Base-by-base conservation (phyloP, 2,888 invertebrate genomes). In the Trachelus tabidus region DNA sequence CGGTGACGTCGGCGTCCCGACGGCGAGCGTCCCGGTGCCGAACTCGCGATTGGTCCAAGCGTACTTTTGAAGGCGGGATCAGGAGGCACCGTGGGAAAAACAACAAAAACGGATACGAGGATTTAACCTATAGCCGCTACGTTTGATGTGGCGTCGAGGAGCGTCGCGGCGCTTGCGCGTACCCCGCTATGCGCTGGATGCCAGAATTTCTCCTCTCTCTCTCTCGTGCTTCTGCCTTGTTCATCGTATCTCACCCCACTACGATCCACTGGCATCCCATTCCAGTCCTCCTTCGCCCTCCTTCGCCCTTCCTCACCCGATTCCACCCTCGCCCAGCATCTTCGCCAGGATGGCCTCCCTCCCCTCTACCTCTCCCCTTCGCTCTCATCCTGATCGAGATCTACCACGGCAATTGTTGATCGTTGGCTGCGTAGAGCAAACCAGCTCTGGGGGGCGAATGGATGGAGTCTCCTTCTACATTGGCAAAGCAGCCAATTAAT, bases 61-160 rank as follows among this genome's bases (percentile, higher is more conserved):
- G 84, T 87, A 91, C 89, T 91, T 89, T 89, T 90, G 90, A 85
- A 90, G 91, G 91, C 90, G 91, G 91, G 91, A 91, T 91, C 91
- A 91, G 91, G 91, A 90, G 90, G 89, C 91, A 91, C 86, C 87
- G 87, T 85, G 88, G 88, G 89, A 89, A 90, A 90, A 90, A 90
- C 89, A 88, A 90, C 87, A 89, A 90, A 90, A 90, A 89, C 87
- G 85, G 84, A 85, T 83, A 86, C 86, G 87, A 90, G 90, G 91
- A 91, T 91, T 91, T 91, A 91, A 91, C 91, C 91, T 91, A 91
- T 91, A 91, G 91, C 89, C 87, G 88, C 87, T 89, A 91, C 89
- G 90, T 91, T 91, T 91, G 91, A 91, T 83, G 88, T 85, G 87
- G 85, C 84, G 85, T 84, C 87, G 87, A 82, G 81, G 83, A 83